phyloP scores from a whole-genome alignment of 2,888 invertebrate species.

The Lutraria lutraria region DNA sequence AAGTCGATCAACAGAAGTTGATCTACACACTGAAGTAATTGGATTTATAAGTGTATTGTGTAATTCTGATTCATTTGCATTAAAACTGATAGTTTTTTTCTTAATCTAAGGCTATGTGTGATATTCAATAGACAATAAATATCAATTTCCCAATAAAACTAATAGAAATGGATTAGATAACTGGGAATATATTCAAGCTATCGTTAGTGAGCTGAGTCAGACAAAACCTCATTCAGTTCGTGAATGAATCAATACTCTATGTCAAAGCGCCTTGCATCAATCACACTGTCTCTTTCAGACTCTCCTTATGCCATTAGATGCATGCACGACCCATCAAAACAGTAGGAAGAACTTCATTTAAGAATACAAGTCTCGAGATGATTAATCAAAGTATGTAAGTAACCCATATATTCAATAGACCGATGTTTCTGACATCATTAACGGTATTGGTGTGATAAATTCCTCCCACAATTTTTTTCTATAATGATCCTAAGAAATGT shows the following conservation, averaged over 20 bases:
- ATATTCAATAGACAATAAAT: neutral
- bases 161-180: neutral
- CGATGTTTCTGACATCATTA: too few relatives aligned
- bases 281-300: neutral
- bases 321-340: neutral
- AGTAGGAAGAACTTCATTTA: neutral
- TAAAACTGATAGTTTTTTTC: too few relatives aligned
- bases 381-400: too few relatives aligned
- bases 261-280: neutral
- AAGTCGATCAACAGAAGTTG: too few relatives aligned
- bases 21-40: too few relatives aligned
- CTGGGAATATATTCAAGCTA: neutral
- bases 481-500: too few relatives aligned
- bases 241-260: constrained; percentile 15
- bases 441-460: too few relatives aligned
- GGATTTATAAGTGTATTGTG: too few relatives aligned
- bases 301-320: neutral
- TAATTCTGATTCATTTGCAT: too few relatives aligned
- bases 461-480: too few relatives aligned
- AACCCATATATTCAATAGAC: too few relatives aligned
- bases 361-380: neutral
- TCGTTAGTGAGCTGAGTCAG: neutral
- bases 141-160: neutral
- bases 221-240: neutral
- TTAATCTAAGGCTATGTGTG: too few relatives aligned